A percentile compares a stretch with the other conserved stretches of the same genome.
phyloP scores from a whole-genome alignment of 2,888 invertebrate genomes.

The Andrena praecox region DNA sequence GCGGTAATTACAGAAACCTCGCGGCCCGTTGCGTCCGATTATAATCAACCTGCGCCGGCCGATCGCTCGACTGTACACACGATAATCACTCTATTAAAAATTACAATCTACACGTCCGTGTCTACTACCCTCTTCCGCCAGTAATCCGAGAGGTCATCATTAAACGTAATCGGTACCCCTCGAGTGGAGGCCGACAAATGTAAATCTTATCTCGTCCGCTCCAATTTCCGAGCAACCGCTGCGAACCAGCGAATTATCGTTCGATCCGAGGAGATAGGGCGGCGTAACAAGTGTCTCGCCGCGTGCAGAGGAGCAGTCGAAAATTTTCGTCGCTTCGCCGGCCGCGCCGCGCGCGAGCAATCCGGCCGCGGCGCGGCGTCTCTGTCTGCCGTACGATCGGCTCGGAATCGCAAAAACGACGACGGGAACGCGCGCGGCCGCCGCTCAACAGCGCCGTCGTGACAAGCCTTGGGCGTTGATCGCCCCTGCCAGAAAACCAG shows the following conservation, averaged over 20 bases:
- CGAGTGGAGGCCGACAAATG: constrained; percentile 27
- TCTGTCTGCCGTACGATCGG: constrained; percentile 57
- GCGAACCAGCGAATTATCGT: constrained; percentile 27
- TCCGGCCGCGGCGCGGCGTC: constrained; percentile 21
- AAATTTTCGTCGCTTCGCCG: constrained; percentile 14
- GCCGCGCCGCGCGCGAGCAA: neutral
- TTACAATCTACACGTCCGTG: constrained; percentile 5
- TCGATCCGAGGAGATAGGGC: neutral
- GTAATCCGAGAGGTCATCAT: constrained; percentile 2
- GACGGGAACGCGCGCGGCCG: constrained; percentile 56
- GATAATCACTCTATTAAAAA: constrained; percentile 30
- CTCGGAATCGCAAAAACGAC: constrained; percentile 61
- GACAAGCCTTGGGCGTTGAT: constrained; percentile 76
- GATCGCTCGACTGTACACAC: neutral
- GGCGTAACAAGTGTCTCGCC: neutral
- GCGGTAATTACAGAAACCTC: no score
- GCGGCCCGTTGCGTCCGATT: no score
- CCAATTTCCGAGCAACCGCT: constrained; percentile 42
- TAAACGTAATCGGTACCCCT: constrained; percentile 7
- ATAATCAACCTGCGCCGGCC: no score
- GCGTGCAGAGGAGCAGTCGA: constrained; percentile 4
- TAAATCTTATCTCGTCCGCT: constrained; percentile 43
- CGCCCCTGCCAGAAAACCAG: constrained; percentile 73
- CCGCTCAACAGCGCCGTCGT: constrained; percentile 71
- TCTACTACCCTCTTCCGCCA: neutral